Conservation (phyloP, 2,888 invertebrate species). For the Exephanes ischioxanthus region DNA sequence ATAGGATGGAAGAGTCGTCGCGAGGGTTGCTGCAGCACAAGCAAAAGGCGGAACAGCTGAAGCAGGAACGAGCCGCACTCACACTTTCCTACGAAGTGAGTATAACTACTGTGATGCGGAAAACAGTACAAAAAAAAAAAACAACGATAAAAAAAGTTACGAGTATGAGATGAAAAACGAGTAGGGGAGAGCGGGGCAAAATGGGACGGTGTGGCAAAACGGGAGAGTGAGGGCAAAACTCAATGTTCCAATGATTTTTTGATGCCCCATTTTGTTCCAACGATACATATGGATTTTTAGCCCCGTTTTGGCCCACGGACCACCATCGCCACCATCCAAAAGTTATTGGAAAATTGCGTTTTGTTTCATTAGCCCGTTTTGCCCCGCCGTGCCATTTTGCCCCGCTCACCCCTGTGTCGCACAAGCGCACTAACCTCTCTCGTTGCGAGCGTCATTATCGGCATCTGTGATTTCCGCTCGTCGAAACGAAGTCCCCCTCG, state of each 20-base stretch:
- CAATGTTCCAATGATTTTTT: too few relatives aligned
- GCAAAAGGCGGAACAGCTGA: conserved; percentile 90
- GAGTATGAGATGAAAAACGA: background rate
- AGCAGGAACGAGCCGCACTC: conserved; percentile 90
- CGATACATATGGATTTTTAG: too few relatives aligned
- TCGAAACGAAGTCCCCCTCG: conserved; percentile 44
- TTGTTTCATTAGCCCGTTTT: too few relatives aligned
- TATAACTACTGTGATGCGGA: background rate
- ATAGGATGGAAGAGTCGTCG: conserved; percentile 92
- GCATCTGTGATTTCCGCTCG: conserved; percentile 56
- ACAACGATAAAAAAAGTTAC: conserved; percentile 18
- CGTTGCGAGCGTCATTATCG: conserved; percentile 59
- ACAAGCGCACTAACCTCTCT: conserved; percentile 41
- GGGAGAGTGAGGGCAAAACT: too few relatives aligned
- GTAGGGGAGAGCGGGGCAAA: background rate
- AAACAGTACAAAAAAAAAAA: conserved; percentile 33
- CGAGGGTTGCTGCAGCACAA: conserved; percentile 91
- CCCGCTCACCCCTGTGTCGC: conserved; percentile 34
- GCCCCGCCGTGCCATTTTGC: too few relatives aligned
- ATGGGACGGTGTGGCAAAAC: too few relatives aligned
- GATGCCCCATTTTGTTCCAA: too few relatives aligned
- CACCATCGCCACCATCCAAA: too few relatives aligned
- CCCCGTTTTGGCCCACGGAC: too few relatives aligned
- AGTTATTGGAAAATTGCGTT: too few relatives aligned
- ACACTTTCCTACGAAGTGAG: conserved; percentile 90